Evolutionary conservation across 2,113 vertebrate genomes (phyloP), one percentile per base, ranked within the genome.

Genomic region (Sisor rabdophorus): DNA sequence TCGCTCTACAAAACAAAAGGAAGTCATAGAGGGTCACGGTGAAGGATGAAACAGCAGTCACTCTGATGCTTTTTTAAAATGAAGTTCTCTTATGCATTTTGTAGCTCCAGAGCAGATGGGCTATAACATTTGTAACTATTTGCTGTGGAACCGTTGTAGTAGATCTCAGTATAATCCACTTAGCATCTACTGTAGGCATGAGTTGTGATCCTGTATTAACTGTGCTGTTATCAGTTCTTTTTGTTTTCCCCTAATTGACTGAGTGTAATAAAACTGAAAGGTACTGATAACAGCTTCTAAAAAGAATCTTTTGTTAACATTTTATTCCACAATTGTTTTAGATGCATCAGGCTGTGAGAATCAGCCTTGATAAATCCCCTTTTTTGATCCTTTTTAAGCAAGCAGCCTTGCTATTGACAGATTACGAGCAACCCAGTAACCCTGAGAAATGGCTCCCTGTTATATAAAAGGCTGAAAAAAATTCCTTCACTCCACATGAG

Each of bases 361-460:
- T 16, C 16, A 40, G 30, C 58, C 58, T 9, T 67, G 71, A 73
- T 78, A 77, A 17, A 60, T 63, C 68, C 53, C n/a, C 24, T 44
- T 54, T 73, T 85, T 80, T 83, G 77, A 81, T 76, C 36, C 22
- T 58, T 73, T 32, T 22, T 47, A 55, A 68, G 20, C 9, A 24
- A 24, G 44, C 58, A 50, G 74, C 58, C 47, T 47, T 78, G 78
- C 82, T 82, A 78, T 79, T 76, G 74, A 79, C 63, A 78, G 73
- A 81, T 71, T 59, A 58, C 10, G 58, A 76, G 55, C 65, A 74
- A 59, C 72, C 32, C 52, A 36, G 78, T 65, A 77, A 60, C 70
- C 69, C 78, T 85, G 80, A 67, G 72, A 84, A 87, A 81, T 68
- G 79, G 78, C 47, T 48, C 64, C 40, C 32, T 75, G 22, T 61